Evolutionary conservation across 37 sponge, comb jelly and placozoan genomes (phyloP), one percentile per base, ranked within the genome.

Genomic region (Ianthella basta): DNA sequence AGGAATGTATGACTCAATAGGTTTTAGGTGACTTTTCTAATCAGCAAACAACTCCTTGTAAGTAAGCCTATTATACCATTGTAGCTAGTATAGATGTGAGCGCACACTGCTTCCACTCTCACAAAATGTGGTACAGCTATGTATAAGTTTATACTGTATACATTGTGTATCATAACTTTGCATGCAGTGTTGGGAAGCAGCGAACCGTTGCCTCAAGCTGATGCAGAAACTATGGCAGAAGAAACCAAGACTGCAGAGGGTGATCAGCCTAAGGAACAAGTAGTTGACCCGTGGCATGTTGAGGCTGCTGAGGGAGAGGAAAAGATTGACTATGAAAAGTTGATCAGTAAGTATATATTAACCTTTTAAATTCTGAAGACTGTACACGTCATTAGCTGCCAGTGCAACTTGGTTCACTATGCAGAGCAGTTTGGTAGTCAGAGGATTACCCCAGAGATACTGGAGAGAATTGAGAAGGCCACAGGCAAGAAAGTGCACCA

Each of bases 371-470:
- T 19, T 19, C 18, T 56, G 59, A 56, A 56, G 15, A 56, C 15
- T 19, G 59, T 56, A 18, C 59, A n/a, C n/a, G n/a, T n/a, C n/a
- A n/a, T n/a, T n/a, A n/a, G n/a, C n/a, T n/a, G n/a, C n/a, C n/a
- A n/a, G n/a, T n/a, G n/a, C n/a, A n/a, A n/a, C 40, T 14, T 35
- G 41, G 18, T 55, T 80, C 13, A 19, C 13, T 72, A 4, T 72
- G 50, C 57, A 88, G 88, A 25, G 8, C 84, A 95, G 77, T 95
- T 95, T 69, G 96, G 96, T 12, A 89, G 89, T 50, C 82, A 87
- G 55, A 65, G 82, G 39, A 83, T 95, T 27, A 79, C 64, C 44
- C 25, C 24, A 6, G 82, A 82, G 18, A 27, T 92, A 32, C 41
- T 95, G 34, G 80, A 82, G 34, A 63, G 91, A 23, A 83, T 92